A percentile compares a stretch with the other conserved stretches of the same genome.
Conservation (phyloP, 1,140 invertebrate species). For the Lamellibrachia luymesi region DNA sequence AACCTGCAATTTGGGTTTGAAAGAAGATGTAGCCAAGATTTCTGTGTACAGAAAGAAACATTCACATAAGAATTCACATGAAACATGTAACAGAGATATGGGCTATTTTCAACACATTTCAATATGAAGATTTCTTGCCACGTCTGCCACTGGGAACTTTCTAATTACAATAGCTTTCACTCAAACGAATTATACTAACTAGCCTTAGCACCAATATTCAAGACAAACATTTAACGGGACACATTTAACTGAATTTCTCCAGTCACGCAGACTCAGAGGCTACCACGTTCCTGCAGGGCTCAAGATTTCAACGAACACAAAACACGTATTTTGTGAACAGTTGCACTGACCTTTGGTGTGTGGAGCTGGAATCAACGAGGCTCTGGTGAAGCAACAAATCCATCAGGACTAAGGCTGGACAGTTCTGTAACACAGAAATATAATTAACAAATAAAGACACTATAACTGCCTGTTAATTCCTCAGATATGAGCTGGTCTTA, state of each 20-base stretch:
- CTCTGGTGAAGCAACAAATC: background rate
- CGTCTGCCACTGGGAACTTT: background rate
- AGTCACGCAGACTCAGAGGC: background rate
- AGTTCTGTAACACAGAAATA: background rate
- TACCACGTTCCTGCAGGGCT: no score
- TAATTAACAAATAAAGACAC: background rate
- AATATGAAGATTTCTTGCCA: background rate
- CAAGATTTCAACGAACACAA: background rate
- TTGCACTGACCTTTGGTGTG: background rate
- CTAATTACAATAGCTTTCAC: background rate
- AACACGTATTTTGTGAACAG: background rate
- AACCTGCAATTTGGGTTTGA: slow-evolving; percentile 32
- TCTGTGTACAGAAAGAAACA: no score
- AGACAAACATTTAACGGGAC: background rate
- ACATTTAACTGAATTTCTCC: background rate
- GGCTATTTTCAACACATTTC: background rate
- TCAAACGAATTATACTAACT: background rate
- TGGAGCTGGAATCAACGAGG: background rate
- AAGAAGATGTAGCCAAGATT: no score
- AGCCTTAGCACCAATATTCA: background rate
- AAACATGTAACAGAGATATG: background rate
- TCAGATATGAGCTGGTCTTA: background rate
- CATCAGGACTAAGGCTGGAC: background rate
- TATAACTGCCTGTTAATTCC: background rate
- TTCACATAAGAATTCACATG: background rate